phyloP scores from a whole-genome alignment of 2,888 invertebrate genomes.

The Nephrotoma appendiculata region DNA sequence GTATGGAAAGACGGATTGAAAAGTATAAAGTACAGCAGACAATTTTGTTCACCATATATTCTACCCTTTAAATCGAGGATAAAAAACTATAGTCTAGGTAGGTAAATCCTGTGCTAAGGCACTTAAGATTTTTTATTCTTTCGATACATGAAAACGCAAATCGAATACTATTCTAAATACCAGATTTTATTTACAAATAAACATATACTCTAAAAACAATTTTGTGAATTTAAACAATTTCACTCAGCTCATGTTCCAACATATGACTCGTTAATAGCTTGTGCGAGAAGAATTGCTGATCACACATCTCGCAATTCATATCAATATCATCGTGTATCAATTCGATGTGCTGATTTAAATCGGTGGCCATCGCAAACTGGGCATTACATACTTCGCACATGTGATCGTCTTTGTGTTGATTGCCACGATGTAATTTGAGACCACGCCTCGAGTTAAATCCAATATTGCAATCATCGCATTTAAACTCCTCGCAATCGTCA shows the following conservation, averaged over 20 bases:
- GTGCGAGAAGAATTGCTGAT: slow-evolving; percentile 15
- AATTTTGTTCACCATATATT: too few species aligned
- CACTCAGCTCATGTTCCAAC: slow-evolving; percentile 14
- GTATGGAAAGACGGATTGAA: too few species aligned
- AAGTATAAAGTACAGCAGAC: too few species aligned
- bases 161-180: not conserved
- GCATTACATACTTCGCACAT: slow-evolving; percentile 17
- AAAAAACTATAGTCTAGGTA: too few species aligned
- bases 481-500: slow-evolving; percentile 12
- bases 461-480: slow-evolving; percentile 17
- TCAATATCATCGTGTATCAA: slow-evolving; percentile 16
- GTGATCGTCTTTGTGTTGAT: slow-evolving; percentile 18
- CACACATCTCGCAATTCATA: slow-evolving; percentile 16
- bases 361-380: slow-evolving; percentile 15
- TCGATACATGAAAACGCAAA: too few species aligned
- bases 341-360: slow-evolving; percentile 17
- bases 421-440: slow-evolving; percentile 16
- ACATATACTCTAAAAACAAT: not conserved
- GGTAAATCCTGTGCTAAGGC: too few species aligned
- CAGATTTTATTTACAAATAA: not conserved
- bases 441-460: slow-evolving; percentile 17
- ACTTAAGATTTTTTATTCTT: too few species aligned
- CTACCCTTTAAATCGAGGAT: too few species aligned
- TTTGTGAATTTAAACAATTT: not conserved
- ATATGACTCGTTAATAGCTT: slow-evolving; percentile 17